Base-by-base conservation (phyloP, 2,888 invertebrate species). In the Apotomis turbidana region DNA sequence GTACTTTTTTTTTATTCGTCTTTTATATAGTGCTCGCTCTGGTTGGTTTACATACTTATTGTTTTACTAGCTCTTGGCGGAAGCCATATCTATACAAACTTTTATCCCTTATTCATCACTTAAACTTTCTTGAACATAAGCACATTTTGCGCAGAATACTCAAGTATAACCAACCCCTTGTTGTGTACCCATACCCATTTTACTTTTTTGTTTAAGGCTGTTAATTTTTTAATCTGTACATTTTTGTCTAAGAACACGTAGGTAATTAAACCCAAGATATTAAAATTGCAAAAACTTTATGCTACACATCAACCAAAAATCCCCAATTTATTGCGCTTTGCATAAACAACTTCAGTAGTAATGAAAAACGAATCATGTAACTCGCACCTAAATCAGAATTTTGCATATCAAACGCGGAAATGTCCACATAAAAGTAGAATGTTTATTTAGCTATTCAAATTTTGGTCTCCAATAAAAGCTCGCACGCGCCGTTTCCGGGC, bases 391-490 rank as follows among this genome's bases (percentile, higher is more conserved):
- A 27, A 27, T 61, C 13, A 5, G 27, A n/a, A 49, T 62, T 62
- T 52, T 12, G 12, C 12, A 38, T 61, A 52, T 10, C 55, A 49
- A 69, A 44, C 3, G 12, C 6, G n/a, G 3, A 12, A 46, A 27
- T 13, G 41, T 15, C 72, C 72, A 73, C 73, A 71, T 68, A 69
- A 74, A 76, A 68, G 41, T 36, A 13, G 61, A 71, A 73, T 79
- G 75, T 77, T 78, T 78, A 76, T 78, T 76, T 76, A 76, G 75
- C 77, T 74, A 78, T 78, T 76, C 74, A 79, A 78, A 78, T 80
- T 79, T 79, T 77, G 46, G 68, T 75, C 61, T 58, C 52, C 67
- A 71, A 74, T 74, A 74, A 68, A 74, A 66, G 66, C 73, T 55
- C 70, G 57, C 75, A 73, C 38, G 64, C 49, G 71, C 64, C 58